These are phyloP conservation scores for Cebus imitator DNA, from an alignment of 2,113 vertebrate species.

Conservation along the genomic window DNA sequence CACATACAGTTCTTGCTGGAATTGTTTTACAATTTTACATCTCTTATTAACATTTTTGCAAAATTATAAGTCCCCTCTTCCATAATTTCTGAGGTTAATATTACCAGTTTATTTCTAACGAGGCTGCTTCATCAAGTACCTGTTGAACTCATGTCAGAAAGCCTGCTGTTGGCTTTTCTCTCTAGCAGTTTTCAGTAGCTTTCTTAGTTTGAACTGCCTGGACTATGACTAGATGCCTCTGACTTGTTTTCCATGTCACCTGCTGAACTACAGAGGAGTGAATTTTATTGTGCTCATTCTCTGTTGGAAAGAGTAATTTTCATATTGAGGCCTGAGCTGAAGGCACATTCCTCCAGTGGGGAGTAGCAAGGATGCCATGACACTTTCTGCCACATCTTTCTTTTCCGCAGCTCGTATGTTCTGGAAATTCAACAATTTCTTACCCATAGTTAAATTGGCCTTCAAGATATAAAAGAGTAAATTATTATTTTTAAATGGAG, in stretches of 20 bases:
- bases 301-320: not conserved
- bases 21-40: not conserved
- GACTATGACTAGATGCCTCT: not conserved
- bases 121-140: not conserved
- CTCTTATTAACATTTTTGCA: not conserved
- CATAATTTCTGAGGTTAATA: not conserved
- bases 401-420: not conserved
- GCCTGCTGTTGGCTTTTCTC: not conserved
- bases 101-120: not conserved
- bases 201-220: not conserved
- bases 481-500: not conserved
- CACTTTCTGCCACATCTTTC: not conserved
- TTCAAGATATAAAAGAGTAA: not conserved
- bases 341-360: not conserved
- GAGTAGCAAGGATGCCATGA: not conserved
- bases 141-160: not conserved
- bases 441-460: not conserved
- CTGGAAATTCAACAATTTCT: not conserved
- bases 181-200: not conserved
- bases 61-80: not conserved
- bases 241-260: not conserved
- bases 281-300: conserved; percentile 14
- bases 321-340: not conserved
- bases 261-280: not conserved
- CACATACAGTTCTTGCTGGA: not conserved